These are phyloP conservation scores for Corythoichthys intestinalis DNA, from an alignment of 2,113 vertebrate genomes.

Conservation along the genomic window DNA sequence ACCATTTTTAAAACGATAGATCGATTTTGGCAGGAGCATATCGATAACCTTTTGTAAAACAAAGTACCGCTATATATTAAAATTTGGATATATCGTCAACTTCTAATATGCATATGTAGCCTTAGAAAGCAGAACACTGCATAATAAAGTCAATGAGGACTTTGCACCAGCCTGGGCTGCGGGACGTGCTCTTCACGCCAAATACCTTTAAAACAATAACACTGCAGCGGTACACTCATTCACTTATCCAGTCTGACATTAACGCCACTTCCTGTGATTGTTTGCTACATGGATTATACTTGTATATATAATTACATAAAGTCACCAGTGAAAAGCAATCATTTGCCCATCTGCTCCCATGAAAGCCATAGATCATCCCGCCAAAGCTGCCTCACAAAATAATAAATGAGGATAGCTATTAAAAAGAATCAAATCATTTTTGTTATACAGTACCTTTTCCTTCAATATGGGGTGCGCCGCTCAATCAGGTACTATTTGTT, in stretches of 20 bases:
- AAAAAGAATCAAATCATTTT: too few relatives aligned
- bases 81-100: too few relatives aligned
- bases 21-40: too few relatives aligned
- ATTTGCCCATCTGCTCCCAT: background rate
- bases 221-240: slow-evolving; percentile 40
- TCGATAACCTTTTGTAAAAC: too few relatives aligned
- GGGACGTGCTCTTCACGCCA: slow-evolving; percentile 36
- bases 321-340: background rate
- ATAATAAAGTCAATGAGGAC: background rate
- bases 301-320: background rate
- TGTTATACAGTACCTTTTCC: too few relatives aligned
- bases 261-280: slow-evolving; percentile 27
- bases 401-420: background rate
- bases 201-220: slow-evolving; percentile 53
- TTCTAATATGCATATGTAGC: too few relatives aligned
- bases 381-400: background rate
- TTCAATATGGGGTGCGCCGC: too few relatives aligned
- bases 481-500: too few relatives aligned
- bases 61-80: too few relatives aligned
- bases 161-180: slow-evolving; percentile 4
- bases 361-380: slow-evolving; percentile 27
- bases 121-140: background rate
- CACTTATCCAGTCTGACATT: slow-evolving; percentile 32
- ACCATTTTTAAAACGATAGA: too few relatives aligned
- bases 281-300: slow-evolving; percentile 5